These are phyloP conservation scores for Anthrax anthrax DNA, from an alignment of 2,888 invertebrate species.

Conservation along the genomic window DNA sequence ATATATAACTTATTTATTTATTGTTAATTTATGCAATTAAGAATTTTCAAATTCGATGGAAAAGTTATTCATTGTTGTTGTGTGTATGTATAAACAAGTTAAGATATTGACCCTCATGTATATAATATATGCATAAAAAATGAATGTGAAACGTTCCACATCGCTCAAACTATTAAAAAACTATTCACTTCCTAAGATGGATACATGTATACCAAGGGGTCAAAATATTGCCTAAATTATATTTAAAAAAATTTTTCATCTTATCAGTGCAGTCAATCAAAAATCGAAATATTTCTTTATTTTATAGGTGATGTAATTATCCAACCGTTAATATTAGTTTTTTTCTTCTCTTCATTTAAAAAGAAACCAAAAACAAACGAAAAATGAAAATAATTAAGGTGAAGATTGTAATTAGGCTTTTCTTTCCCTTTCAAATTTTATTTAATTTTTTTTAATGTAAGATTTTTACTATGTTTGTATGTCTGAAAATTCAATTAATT, in stretches of 20 bases:
- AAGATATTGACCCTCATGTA: conserved; percentile 3
- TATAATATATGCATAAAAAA: background rate
- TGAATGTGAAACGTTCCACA: background rate
- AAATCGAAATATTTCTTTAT: conserved; percentile 4
- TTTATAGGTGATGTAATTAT: conserved; percentile 1
- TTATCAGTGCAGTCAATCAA: conserved; percentile 7
- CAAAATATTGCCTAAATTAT: conserved; percentile 2
- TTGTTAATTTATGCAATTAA: conserved; percentile 7
- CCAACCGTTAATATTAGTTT: background rate
- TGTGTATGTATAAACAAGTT: accelerated
- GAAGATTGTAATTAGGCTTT: background rate
- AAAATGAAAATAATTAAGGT: background rate
- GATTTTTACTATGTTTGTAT: too few species aligned
- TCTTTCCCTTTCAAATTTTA: background rate
- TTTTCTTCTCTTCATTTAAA: background rate
- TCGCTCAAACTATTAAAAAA: too few species aligned
- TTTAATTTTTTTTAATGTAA: too few species aligned
- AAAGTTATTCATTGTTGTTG: background rate
- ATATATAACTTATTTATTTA: background rate
- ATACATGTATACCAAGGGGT: conserved; percentile 2
- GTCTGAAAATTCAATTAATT: too few species aligned
- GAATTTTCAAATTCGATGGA: background rate
- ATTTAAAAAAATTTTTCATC: background rate
- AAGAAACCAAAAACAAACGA: background rate
- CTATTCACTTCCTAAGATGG: too few species aligned